Evolutionary conservation across 2,113 vertebrate genomes (phyloP).

Genomic region (Chelonoidis abingdonii): DNA sequence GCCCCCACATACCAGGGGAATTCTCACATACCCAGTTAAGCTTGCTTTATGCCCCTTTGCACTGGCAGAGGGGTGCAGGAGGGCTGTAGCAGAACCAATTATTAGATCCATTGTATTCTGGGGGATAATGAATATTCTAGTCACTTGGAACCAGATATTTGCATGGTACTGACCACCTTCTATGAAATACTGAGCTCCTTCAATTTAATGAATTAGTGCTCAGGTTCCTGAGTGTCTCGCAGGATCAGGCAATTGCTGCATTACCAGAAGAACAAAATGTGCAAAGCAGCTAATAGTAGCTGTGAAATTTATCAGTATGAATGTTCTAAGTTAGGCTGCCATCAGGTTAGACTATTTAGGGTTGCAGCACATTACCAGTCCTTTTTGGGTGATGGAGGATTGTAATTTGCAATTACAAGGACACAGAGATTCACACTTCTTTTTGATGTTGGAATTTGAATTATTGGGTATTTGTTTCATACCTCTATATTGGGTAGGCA

Average conservation of each 20-base stretch:
- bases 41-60: neutral
- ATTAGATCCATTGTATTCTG: neutral
- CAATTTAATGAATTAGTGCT: neutral
- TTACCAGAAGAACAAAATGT: neutral
- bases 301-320: neutral
- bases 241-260: neutral
- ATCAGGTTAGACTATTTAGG: neutral
- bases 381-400: neutral
- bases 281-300: neutral
- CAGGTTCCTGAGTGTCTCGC: neutral
- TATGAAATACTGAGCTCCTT: neutral
- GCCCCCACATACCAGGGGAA: neutral
- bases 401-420: neutral
- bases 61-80: fast-evolving
- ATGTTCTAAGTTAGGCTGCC: neutral
- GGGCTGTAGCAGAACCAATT: neutral
- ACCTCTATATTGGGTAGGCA: neutral
- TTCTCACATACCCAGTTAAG: constrained; percentile 38
- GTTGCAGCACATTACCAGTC: neutral
- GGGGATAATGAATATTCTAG: neutral
- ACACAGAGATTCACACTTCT: neutral
- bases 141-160: neutral
- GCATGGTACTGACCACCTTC: neutral
- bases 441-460: neutral
- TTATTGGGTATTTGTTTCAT: neutral